Percentiles rank a stretch among this genome's conserved stretches.
Evolutionary conservation across 2,797 vertebrate genomes (phyloP).

Genomic region (Pyrrhura leucotis): DNA sequence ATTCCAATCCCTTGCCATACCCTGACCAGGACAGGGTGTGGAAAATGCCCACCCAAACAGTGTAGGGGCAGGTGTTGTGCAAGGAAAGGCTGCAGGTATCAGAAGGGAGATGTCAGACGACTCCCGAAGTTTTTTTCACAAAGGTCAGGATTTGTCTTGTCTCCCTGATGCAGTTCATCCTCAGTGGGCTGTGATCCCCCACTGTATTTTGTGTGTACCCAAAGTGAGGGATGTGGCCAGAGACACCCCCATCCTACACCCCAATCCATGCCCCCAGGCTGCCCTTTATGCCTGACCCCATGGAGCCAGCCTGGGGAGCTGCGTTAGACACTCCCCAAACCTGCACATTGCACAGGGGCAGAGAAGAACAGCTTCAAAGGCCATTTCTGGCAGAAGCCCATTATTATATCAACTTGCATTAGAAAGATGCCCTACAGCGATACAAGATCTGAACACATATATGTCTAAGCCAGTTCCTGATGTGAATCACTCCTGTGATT

Average conservation of each 20-base stretch:
- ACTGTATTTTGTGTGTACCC: neutral
- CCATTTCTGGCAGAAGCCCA: neutral
- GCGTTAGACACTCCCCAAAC: neutral
- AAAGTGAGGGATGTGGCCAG: neutral
- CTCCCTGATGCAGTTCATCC: neutral
- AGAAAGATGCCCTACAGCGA: neutral
- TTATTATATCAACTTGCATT: neutral
- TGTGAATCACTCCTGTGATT: neutral
- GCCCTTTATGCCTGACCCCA: neutral
- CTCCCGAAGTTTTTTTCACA: neutral
- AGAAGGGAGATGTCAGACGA: neutral
- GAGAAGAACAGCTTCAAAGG: neutral
- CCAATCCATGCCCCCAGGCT: neutral
- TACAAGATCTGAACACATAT: neutral
- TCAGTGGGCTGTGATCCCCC: neutral
- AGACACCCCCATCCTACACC: neutral
- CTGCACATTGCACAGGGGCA: neutral
- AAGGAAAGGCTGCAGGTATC: neutral
- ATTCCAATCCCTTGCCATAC: neutral
- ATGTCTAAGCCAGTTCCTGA: neutral
- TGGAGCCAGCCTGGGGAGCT: neutral
- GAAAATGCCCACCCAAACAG: neutral
- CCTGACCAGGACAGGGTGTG: too few species aligned
- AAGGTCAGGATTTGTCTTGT: neutral
- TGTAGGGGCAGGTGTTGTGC: neutral